Conservation (phyloP, 2,113 vertebrate species). For the Nyctereutes procyonoides region DNA sequence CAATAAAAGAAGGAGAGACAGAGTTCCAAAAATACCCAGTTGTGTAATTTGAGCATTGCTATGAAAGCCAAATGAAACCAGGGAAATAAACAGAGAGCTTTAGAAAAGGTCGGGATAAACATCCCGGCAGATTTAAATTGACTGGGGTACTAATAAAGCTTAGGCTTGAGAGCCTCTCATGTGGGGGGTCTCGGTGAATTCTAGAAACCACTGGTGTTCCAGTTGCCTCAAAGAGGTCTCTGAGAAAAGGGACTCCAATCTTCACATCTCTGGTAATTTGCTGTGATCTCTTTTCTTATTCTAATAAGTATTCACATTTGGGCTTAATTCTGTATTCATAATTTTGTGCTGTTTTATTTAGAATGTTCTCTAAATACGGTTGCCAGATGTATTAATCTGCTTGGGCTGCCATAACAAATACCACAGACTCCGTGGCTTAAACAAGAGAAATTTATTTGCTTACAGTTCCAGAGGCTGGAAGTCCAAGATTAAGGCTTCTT, state of each 20-base stretch:
- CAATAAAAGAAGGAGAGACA: neutral
- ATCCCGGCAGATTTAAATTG: neutral
- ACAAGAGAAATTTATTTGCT: neutral
- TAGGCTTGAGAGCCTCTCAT: neutral
- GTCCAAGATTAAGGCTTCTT: neutral
- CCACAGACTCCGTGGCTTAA: neutral
- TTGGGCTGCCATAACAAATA: neutral
- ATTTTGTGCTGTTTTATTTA: neutral
- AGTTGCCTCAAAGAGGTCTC: neutral
- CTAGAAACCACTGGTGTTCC: neutral
- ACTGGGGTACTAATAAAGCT: accelerated
- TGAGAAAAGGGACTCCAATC: neutral
- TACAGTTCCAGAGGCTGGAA: neutral
- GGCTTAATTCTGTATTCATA: neutral
- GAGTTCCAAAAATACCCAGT: neutral
- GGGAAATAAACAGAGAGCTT: constrained; percentile 29
- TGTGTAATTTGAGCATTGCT: constrained; percentile 47
- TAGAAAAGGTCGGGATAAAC: neutral
- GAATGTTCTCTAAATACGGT: neutral
- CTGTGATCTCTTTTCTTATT: constrained; percentile 4
- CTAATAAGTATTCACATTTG: neutral
- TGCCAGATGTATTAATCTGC: neutral
- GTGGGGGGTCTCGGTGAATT: neutral
- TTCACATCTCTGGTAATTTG: neutral
- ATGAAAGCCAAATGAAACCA: constrained; percentile 13